Base-by-base conservation (phyloP, 2,888 invertebrate species). In the Phortica magna region DNA sequence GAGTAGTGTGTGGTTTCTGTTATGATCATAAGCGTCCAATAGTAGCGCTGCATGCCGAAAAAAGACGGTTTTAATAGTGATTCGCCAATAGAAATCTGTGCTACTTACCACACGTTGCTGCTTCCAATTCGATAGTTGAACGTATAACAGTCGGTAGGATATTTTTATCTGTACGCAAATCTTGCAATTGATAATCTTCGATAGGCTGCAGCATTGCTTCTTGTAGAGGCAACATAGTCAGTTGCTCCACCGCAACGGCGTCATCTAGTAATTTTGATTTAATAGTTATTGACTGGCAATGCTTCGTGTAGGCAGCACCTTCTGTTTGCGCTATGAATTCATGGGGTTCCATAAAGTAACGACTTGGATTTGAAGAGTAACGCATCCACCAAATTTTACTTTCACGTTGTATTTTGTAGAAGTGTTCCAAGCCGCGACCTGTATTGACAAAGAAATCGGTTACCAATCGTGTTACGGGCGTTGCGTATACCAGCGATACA, bases 321-420 rank as follows among this genome's bases (percentile, higher is more conserved):
- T 73, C 65, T 14, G 53, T 17, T 22, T 48, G 19, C 48, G 22
- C 31, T 31, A 93, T 92, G 55, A 86, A 84, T 39, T 91, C 91
- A 57, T 88, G 90, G 70, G 93, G 80, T 3, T 84, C 83, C 19
- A 95, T 89, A 59, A 91, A 89, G 90, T 96, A 96, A 70, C 95
- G 93, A 77, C 95, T 95, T 14, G 97, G 96, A 83, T 94, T 94
- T 3, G 94, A 94, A 77, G 95, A 95, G 89, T 95, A 94, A 94
- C 95, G 96, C 92, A 96, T 95, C 97, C 97, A 97, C 96, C 97
- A 97, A 83, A 95, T 94, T 89, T 95, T 95, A 76, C 96, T 93
- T 85, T 96, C 95, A 79, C 95, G 93, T 88, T 96, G 96, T 93
- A 95, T 95, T 83, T 95, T 94, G 86, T 95, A 94, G 89, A 96